These are phyloP conservation scores for Neoarius graeffei DNA, from an alignment of 2,113 vertebrate species.

Conservation along the genomic window DNA sequence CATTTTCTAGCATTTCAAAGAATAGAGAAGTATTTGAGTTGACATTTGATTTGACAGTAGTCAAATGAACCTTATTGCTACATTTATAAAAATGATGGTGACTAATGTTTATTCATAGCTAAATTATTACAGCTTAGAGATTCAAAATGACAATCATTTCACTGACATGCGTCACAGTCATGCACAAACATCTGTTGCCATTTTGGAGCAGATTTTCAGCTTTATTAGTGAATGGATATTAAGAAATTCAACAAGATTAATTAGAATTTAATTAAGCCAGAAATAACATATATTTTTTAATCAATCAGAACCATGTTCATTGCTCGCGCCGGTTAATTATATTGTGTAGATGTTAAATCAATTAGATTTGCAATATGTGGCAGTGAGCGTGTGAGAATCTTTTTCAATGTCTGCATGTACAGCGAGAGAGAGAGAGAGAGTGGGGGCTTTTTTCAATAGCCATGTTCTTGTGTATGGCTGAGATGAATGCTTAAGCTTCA, in stretches of 20 bases:
- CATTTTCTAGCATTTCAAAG: background rate
- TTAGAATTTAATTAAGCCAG: background rate
- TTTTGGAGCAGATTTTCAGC: slow-evolving; percentile 9
- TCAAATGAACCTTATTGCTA: background rate
- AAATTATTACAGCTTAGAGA: slow-evolving; percentile 2
- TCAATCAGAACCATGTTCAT: background rate
- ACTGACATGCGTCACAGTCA: slow-evolving; percentile 1
- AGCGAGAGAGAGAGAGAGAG: background rate
- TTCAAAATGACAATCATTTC: slow-evolving; percentile 13
- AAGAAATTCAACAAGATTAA: slow-evolving; percentile 3
- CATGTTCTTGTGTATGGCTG: background rate
- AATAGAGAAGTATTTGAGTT: background rate
- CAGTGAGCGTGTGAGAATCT: background rate
- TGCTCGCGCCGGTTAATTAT: slow-evolving; percentile 1
- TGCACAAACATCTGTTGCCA: slow-evolving; percentile 15
- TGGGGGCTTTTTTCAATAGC: background rate
- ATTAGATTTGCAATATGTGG: slow-evolving; percentile 2
- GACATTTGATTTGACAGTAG: background rate
- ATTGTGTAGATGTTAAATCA: slow-evolving; percentile 7
- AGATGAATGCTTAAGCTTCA: background rate
- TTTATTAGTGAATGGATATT: slow-evolving; percentile 12
- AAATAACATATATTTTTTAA: background rate
- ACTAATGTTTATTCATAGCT: background rate
- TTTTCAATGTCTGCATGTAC: background rate
- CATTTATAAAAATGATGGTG: background rate